Evolutionary conservation across 2,888 invertebrate species (phyloP).

Genomic region (Netelia melanura): DNA sequence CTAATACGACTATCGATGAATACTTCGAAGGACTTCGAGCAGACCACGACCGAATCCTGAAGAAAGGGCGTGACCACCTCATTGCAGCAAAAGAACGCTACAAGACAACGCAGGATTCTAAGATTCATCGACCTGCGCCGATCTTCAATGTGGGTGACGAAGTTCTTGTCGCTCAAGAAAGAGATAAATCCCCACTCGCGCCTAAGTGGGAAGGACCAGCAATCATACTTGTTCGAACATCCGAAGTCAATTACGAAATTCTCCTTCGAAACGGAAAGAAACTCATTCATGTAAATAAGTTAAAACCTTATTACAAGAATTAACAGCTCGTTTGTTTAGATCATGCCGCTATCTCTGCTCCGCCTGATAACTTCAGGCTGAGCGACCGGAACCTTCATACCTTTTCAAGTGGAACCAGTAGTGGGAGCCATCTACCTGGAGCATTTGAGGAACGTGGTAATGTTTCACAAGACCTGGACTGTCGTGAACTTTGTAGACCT

Average conservation of each 20-base stretch:
- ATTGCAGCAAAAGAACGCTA: not conserved
- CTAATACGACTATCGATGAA: not conserved
- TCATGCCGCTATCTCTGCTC: not conserved
- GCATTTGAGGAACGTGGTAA: constrained; percentile 6
- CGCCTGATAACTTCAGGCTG: too few species aligned
- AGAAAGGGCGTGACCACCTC: not conserved
- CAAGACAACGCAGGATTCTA: not conserved
- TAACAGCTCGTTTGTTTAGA: constrained; percentile 47
- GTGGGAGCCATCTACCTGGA: not conserved
- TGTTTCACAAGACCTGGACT: constrained; percentile 30
- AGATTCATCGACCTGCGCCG: not conserved
- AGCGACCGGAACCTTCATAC: not conserved
- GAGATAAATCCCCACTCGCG: too few species aligned
- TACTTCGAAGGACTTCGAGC: not conserved
- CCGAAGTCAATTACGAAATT: not conserved
- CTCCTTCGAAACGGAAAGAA: not conserved
- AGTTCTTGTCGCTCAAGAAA: not conserved
- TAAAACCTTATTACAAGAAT: not conserved
- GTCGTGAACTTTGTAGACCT: constrained; percentile 33
- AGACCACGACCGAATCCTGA: not conserved
- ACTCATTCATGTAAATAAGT: not conserved
- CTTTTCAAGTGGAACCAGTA: not conserved
- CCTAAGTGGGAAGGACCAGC: not conserved
- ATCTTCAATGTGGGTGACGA: not conserved
- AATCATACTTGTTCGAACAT: not conserved